Evolutionary conservation across 2,797 vertebrate species (phyloP).

Genomic region (Aulostomus chinensis): DNA sequence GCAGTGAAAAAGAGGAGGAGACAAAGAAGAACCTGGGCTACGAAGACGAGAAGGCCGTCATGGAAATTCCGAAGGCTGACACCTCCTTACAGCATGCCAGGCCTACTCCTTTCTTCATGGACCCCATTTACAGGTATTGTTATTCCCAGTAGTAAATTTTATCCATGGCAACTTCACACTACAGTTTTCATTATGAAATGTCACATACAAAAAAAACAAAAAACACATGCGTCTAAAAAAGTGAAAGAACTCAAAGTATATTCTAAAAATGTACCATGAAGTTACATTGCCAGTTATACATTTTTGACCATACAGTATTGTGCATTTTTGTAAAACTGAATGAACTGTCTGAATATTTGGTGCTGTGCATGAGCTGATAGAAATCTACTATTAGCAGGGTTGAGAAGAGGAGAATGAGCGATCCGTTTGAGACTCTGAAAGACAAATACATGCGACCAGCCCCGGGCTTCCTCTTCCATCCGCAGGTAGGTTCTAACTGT

Average conservation of each 20-base stretch:
- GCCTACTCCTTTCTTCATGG: slow-evolving; percentile 98
- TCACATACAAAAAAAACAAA: too few relatives aligned
- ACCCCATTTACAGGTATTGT: slow-evolving; percentile 99
- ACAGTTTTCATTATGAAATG: too few relatives aligned
- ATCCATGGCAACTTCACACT: too few relatives aligned
- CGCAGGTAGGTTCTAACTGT: slow-evolving; percentile 85
- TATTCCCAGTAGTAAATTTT: slow-evolving; percentile 75
- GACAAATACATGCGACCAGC: slow-evolving; percentile 98
- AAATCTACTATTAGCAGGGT: slow-evolving; percentile 97
- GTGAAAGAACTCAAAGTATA: too few relatives aligned
- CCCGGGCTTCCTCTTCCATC: slow-evolving; percentile 97
- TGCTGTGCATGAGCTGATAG: slow-evolving; percentile 78
- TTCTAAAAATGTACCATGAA: too few relatives aligned
- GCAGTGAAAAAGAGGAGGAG: slow-evolving; percentile 79
- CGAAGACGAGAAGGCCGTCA: slow-evolving; percentile 86
- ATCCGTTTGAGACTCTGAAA: slow-evolving; percentile 98
- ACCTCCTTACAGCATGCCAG: slow-evolving; percentile 94
- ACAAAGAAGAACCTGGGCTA: slow-evolving; percentile 85
- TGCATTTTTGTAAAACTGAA: background rate
- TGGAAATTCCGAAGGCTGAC: slow-evolving; percentile 86
- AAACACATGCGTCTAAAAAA: too few relatives aligned
- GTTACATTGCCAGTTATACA: too few relatives aligned
- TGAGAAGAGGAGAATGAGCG: slow-evolving; percentile 99
- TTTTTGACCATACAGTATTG: background rate
- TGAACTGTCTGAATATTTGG: slow-evolving; percentile 19